phyloP scores from a whole-genome alignment of 1,140 invertebrate species.

The Hylyphantes graminicola region DNA sequence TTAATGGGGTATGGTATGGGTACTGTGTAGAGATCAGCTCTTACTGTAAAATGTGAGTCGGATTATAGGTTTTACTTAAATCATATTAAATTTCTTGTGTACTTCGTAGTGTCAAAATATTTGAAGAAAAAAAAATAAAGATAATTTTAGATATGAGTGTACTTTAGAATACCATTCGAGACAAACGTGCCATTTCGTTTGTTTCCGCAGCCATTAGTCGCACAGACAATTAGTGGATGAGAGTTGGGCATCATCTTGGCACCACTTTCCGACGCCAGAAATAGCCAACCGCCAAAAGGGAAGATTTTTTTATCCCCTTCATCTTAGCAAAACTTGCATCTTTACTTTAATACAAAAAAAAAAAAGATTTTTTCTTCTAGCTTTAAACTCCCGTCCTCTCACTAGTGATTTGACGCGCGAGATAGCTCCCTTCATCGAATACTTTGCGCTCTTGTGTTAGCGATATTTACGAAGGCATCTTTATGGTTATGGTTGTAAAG shows the following conservation, averaged over 20 bases:
- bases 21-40: no score
- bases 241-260: constrained; percentile 33
- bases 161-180: not conserved
- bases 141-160: no score
- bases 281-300: not conserved
- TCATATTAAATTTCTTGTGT: no score
- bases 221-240: constrained; percentile 27
- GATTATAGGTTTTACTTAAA: no score
- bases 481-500: no score
- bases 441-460: not conserved
- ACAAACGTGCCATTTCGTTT: not conserved
- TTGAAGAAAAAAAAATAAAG: no score
- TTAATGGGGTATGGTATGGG: no score
- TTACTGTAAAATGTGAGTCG: no score
- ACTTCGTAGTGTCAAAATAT: no score
- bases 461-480: no score
- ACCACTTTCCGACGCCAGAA: not conserved
- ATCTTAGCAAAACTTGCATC: not conserved
- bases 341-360: not conserved
- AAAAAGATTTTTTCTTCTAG: not conserved
- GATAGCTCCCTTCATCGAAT: not conserved
- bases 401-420: constrained; percentile 13
- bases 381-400: not conserved
- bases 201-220: not conserved
- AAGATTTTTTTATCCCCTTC: not conserved